These are phyloP conservation scores for Thalassophryne amazonica DNA, from an alignment of 2,797 vertebrate genomes.

Conservation along the genomic window DNA sequence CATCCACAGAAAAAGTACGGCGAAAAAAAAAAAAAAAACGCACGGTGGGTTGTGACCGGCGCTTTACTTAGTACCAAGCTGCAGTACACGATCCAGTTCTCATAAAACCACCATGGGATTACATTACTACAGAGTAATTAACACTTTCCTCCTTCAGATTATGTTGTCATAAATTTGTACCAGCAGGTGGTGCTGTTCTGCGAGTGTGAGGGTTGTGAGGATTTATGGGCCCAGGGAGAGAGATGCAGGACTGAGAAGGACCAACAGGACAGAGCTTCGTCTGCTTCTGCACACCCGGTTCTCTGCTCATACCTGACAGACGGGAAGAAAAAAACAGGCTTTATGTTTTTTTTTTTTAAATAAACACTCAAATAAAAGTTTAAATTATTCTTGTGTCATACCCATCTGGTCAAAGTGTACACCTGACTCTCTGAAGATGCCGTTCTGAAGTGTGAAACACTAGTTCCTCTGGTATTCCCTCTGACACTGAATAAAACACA, in stretches of 20 bases:
- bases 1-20: too few relatives aligned
- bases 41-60: too few relatives aligned
- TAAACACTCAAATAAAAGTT: too few relatives aligned
- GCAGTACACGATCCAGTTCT: too few relatives aligned
- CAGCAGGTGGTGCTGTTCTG: constrained; percentile 13
- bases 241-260: constrained; percentile 2
- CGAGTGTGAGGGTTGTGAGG: neutral
- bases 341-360: too few relatives aligned
- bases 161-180: constrained; percentile 6
- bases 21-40: too few relatives aligned
- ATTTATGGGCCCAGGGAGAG: constrained; percentile 11
- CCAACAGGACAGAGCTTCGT: neutral
- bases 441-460: constrained; percentile 28
- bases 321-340: neutral
- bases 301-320: constrained; percentile 42
- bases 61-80: too few relatives aligned
- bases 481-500: constrained; percentile 24
- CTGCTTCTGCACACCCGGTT: constrained; percentile 31
- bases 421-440: constrained; percentile 33
- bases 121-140: too few relatives aligned
- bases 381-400: too few relatives aligned
- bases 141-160: neutral
- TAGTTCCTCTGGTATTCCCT: constrained; percentile 61
- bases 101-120: too few relatives aligned
- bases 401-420: constrained; percentile 37